Evolutionary conservation across 2,797 vertebrate species (phyloP).

Genomic region (Bovichtus diacanthus): DNA sequence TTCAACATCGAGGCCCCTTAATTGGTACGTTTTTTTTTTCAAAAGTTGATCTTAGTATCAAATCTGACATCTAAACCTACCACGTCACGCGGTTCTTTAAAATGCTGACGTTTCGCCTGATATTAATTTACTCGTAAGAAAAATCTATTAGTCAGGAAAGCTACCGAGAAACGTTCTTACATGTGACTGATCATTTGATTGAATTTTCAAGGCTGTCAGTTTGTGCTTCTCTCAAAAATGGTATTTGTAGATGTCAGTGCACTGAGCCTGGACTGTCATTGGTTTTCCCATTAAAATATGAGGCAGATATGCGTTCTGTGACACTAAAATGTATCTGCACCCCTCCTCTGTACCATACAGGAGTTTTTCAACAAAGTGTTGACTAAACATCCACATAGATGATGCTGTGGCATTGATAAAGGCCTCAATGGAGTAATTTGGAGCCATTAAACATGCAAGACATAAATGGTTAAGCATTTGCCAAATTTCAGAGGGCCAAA

Average conservation of each 20-base stretch:
- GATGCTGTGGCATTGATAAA: constrained; percentile 21
- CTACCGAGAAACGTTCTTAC: constrained; percentile 54
- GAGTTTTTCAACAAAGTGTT: constrained; percentile 34
- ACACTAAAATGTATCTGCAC: constrained; percentile 63
- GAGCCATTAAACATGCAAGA: constrained; percentile 24
- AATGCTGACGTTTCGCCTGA: constrained; percentile 52
- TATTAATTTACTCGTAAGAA: constrained; percentile 51
- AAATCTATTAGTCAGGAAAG: constrained; percentile 57
- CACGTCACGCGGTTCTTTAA: constrained; percentile 65
- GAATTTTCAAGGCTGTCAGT: constrained; percentile 29
- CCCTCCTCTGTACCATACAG: constrained; percentile 54
- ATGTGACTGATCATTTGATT: constrained; percentile 37
- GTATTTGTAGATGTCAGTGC: constrained; percentile 50
- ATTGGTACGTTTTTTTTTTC: no score
- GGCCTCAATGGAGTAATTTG: constrained; percentile 30
- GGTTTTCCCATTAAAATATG: constrained; percentile 47
- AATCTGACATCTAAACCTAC: constrained; percentile 62
- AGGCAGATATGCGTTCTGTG: constrained; percentile 72
- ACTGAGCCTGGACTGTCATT: constrained; percentile 30
- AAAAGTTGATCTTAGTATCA: constrained; percentile 54
- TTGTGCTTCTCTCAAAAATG: constrained; percentile 75
- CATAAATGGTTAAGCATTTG: constrained; percentile 15
- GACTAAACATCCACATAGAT: constrained; percentile 11
- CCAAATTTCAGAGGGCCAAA: constrained; percentile 18
- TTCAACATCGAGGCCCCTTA: constrained; percentile 40